Evolutionary conservation across 1,140 invertebrate genomes (phyloP).

Genomic region (Cylas formicarius): DNA sequence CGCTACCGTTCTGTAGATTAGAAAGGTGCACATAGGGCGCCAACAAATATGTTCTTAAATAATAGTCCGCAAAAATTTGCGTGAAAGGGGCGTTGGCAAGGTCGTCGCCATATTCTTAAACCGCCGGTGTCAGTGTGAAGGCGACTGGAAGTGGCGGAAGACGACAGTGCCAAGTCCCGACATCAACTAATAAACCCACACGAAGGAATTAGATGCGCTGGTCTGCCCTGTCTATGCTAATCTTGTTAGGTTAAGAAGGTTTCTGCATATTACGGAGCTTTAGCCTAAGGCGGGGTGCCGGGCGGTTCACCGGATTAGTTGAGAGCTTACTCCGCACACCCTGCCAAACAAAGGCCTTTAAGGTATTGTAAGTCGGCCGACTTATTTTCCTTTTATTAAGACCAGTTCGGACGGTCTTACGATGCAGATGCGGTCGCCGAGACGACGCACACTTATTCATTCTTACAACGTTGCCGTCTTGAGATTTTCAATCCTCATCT

Average conservation of each 20-base stretch:
- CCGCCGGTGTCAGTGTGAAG: conserved; percentile 4
- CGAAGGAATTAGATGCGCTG: conserved; percentile 33
- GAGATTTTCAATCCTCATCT: too few species aligned
- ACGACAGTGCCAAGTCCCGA: conserved; percentile 5
- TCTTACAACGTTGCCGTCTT: too few species aligned
- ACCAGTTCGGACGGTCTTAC: conserved; percentile 31
- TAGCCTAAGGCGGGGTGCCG: conserved; percentile 32
- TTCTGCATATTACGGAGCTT: conserved; percentile 58
- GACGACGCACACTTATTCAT: conserved; percentile 7
- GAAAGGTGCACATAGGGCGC: too few species aligned
- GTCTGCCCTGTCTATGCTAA: conserved; percentile 51
- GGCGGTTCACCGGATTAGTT: conserved; percentile 53
- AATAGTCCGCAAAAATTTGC: too few species aligned
- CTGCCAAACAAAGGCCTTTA: conserved; percentile 35
- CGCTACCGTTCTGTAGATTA: too few species aligned
- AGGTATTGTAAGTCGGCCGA: conserved; percentile 32
- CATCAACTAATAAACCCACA: conserved; percentile 34
- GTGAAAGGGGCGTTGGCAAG: too few species aligned
- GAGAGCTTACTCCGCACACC: conserved; percentile 32
- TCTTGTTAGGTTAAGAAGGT: conserved; percentile 62
- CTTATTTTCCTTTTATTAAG: conserved; percentile 41
- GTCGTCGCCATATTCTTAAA: too few species aligned
- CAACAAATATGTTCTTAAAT: too few species aligned
- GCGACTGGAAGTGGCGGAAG: conserved; percentile 8
- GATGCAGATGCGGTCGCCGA: conserved; percentile 35